Conservation (phyloP, 1,140 invertebrate genomes). For the Ylistrum balloti region DNA sequence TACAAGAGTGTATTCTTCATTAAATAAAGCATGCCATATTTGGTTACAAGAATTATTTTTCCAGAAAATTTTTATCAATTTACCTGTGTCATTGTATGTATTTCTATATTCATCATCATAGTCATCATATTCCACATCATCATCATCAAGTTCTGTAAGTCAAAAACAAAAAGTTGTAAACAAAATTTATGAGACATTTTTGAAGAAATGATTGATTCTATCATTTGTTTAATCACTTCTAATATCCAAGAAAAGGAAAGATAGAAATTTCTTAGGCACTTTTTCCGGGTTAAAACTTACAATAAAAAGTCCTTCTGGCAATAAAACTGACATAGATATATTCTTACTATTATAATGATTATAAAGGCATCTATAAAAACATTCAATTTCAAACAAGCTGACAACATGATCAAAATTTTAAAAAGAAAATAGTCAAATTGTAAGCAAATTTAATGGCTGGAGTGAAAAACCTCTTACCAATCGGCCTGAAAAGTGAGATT, state of each 20-base stretch:
- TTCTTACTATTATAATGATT: too few species aligned
- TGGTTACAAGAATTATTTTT: neutral
- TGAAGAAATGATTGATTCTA: neutral
- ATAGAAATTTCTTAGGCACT: too few species aligned
- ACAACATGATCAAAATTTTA: too few species aligned
- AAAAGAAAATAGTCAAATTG: too few species aligned
- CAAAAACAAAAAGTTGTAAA: neutral
- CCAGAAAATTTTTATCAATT: neutral
- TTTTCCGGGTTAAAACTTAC: slow-evolving; percentile 29
- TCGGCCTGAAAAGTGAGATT: slow-evolving; percentile 75
- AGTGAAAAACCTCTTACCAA: slow-evolving; percentile 65
- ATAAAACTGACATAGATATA: too few species aligned
- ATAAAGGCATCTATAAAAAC: too few species aligned
- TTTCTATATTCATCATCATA: neutral
- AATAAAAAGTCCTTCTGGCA: neutral
- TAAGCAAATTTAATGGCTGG: too few species aligned
- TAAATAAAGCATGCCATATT: neutral
- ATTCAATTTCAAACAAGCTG: too few species aligned
- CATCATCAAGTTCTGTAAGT: slow-evolving; percentile 41
- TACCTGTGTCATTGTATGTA: neutral
- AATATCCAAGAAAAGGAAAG: too few species aligned
- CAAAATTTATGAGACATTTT: neutral
- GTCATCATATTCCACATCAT: slow-evolving; percentile 34
- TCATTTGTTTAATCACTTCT: slow-evolving; percentile 37
- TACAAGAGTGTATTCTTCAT: neutral